Conservation (phyloP, 1,140 invertebrate genomes). For the Neodiprion fabricii region DNA sequence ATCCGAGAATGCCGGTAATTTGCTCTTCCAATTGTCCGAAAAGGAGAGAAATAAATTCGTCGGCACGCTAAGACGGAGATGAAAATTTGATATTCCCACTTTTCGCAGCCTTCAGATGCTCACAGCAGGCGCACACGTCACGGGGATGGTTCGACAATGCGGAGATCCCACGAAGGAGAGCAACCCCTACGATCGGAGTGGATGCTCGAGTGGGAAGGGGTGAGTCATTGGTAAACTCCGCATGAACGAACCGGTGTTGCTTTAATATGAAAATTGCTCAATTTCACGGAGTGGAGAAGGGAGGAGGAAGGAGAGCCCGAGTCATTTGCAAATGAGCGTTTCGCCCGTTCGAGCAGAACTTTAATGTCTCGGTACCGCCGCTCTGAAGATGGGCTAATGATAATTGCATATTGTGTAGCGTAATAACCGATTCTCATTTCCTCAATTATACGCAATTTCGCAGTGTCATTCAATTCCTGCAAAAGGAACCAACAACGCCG, state of each 20-base stretch:
- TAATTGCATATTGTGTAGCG: constrained; percentile 7
- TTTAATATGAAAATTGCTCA: constrained; percentile 46
- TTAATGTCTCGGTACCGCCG: not conserved
- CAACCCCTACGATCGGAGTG: too few relatives aligned
- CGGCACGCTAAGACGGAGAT: too few relatives aligned
- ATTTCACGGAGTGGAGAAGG: constrained; percentile 31
- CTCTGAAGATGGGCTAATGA: not conserved
- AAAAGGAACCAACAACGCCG: too few relatives aligned
- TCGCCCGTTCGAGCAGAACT: constrained; percentile 7
- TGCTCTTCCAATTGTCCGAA: too few relatives aligned
- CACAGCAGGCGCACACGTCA: too few relatives aligned
- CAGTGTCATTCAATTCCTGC: too few relatives aligned
- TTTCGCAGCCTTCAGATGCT: too few relatives aligned
- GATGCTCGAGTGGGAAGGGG: not conserved
- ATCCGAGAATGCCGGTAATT: constrained; percentile 38
- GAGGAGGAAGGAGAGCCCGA: constrained; percentile 19
- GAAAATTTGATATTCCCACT: too few relatives aligned
- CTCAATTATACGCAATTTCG: too few relatives aligned
- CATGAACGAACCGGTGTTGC: constrained; percentile 40
- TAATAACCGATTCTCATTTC: not conserved
- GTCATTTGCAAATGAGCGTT: constrained; percentile 21
- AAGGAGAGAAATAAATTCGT: too few relatives aligned
- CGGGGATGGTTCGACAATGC: too few relatives aligned
- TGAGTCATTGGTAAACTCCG: constrained; percentile 23
- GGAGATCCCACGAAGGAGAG: too few relatives aligned